Evolutionary conservation across 2,888 invertebrate species (phyloP).

Genomic region (Drosophila mulleri): DNA sequence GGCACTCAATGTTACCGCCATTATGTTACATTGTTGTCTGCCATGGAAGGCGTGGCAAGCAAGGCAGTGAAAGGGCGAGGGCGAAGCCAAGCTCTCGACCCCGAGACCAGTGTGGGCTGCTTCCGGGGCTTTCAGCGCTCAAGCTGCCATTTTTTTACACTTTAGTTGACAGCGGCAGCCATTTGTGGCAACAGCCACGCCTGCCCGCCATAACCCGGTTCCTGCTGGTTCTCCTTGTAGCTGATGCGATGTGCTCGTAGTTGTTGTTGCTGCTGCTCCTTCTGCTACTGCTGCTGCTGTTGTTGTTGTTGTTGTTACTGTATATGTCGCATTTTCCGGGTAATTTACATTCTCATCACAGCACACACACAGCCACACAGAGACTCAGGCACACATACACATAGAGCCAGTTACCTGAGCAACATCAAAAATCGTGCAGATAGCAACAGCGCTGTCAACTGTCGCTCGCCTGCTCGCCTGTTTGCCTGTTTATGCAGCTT

Average conservation of each 20-base stretch:
- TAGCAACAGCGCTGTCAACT: conserved; percentile 33
- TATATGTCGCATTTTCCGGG: conserved; percentile 77
- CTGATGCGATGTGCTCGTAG: conserved; percentile 25
- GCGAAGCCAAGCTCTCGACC: conserved; percentile 37
- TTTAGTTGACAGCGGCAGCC: conserved; percentile 76
- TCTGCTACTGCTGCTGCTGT: background rate
- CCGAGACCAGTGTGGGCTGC: conserved; percentile 43
- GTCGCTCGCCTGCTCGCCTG: background rate
- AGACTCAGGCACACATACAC: conserved; percentile 10
- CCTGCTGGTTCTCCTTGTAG: conserved; percentile 48
- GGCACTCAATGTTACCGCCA: conserved; percentile 80
- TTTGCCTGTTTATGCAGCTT: background rate
- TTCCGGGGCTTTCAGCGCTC: conserved; percentile 70
- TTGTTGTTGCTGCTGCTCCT: conserved; percentile 6
- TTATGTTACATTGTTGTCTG: conserved; percentile 75
- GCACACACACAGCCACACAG: conserved; percentile 20
- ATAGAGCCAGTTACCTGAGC: conserved; percentile 21
- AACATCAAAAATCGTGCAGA: conserved; percentile 33
- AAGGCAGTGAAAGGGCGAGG: background rate
- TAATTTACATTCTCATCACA: conserved; percentile 78
- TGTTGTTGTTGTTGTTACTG: conserved; percentile 35
- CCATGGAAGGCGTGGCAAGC: conserved; percentile 1
- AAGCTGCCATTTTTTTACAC: conserved; percentile 72
- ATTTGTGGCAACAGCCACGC: conserved; percentile 62
- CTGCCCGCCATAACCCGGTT: conserved; percentile 17